phyloP scores from a whole-genome alignment of 2,888 invertebrate genomes.

The Zaprionus bogoriensis region DNA sequence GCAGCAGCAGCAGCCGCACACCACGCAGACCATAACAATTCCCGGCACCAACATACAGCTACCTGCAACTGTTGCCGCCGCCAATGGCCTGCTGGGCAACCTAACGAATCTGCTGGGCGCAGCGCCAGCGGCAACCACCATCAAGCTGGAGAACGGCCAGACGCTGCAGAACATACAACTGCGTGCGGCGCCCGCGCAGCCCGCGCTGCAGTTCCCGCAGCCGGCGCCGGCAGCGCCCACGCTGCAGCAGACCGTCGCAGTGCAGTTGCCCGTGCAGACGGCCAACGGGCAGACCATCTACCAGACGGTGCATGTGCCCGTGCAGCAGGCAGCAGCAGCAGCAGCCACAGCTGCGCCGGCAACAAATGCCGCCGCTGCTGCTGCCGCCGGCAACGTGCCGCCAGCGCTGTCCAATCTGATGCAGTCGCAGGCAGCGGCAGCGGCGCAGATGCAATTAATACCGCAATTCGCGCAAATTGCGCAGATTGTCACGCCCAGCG shows the following conservation, averaged over 20 bases:
- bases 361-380: conserved; percentile 85
- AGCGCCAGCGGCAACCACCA: conserved; percentile 63
- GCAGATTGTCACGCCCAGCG: conserved; percentile 93
- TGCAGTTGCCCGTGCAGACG: conserved; percentile 86
- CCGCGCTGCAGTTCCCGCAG: conserved; percentile 82
- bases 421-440: conserved; percentile 81
- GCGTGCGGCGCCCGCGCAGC: conserved; percentile 83
- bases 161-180: conserved; percentile 89
- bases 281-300: conserved; percentile 93
- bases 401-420: conserved; percentile 84
- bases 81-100: conserved; percentile 81
- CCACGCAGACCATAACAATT: conserved; percentile 76
- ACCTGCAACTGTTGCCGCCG: conserved; percentile 81
- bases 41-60: conserved; percentile 83
- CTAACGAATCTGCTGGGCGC: conserved; percentile 70
- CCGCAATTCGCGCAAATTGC: conserved; percentile 93
- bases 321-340: conserved; percentile 87
- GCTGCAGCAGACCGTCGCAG: conserved; percentile 89
- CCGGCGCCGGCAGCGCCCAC: conserved; percentile 54
- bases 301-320: conserved; percentile 96
- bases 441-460: conserved; percentile 88
- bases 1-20: conserved; percentile 55
- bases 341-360: conserved; percentile 83
- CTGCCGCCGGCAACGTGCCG: conserved; percentile 83
- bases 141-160: conserved; percentile 79